A percentile compares a stretch with the other conserved stretches of the same genome.
phyloP scores from a whole-genome alignment of 2,113 vertebrate species.

The Dendropsophus ebraccatus region DNA sequence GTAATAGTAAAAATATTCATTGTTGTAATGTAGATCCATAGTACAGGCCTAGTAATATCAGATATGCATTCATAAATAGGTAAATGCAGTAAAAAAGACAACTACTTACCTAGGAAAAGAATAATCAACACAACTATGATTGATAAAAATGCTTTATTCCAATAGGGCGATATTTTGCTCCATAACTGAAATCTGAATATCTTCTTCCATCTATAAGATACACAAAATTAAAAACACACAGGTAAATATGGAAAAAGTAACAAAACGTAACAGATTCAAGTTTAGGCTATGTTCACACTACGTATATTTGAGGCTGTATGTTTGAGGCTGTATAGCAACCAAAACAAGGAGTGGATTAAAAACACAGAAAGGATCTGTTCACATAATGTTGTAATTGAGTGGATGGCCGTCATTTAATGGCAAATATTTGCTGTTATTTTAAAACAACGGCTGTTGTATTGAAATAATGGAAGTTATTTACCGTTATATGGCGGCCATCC shows the following conservation, averaged over 20 bases:
- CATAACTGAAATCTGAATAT: conserved; percentile 86
- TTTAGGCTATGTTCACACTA: too few species aligned
- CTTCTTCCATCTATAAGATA: conserved; percentile 80
- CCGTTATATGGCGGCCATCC: too few species aligned
- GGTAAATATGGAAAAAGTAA: background rate
- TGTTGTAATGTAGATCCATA: background rate
- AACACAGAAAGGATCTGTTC: too few species aligned
- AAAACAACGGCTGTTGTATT: too few species aligned
- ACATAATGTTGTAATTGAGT: too few species aligned
- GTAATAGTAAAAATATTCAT: too few species aligned
- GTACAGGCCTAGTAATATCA: background rate
- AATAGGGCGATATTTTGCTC: conserved; percentile 85
- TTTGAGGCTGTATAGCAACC: too few species aligned
- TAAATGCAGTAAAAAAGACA: background rate
- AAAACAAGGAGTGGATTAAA: too few species aligned
- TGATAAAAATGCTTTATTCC: conserved; percentile 92
- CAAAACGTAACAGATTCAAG: background rate
- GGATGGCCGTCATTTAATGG: too few species aligned
- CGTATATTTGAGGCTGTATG: too few species aligned
- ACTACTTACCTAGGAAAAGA: conserved; percentile 88
- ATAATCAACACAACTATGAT: conserved; percentile 90
- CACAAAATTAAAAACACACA: background rate
- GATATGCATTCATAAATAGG: background rate
- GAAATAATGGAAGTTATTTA: too few species aligned
- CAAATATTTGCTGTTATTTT: too few species aligned